These are phyloP conservation scores for Ochotona princeps DNA, from an alignment of 2,113 vertebrate species.

Conservation along the genomic window DNA sequence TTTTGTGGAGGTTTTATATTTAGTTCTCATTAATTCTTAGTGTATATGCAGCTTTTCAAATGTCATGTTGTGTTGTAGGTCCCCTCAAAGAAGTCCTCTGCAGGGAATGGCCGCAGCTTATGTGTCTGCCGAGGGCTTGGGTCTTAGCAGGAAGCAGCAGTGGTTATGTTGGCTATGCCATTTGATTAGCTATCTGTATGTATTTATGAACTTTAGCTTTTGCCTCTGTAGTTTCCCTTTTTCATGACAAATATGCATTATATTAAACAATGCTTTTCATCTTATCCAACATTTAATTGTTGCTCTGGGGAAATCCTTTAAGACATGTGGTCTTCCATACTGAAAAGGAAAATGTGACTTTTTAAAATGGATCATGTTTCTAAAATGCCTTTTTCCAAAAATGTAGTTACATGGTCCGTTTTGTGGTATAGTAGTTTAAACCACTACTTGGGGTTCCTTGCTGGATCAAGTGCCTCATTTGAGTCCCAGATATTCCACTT, in stretches of 20 bases:
- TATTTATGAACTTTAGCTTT: not conserved
- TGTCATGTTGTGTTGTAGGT: not conserved
- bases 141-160: not conserved
- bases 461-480: too few species aligned
- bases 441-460: too few species aligned
- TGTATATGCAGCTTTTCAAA: not conserved
- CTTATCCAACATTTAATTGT: not conserved
- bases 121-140: not conserved
- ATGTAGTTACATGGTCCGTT: too few species aligned
- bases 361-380: not conserved
- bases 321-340: not conserved
- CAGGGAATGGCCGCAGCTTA: not conserved
- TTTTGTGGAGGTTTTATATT: not conserved
- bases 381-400: not conserved
- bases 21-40: not conserved
- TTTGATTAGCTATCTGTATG: not conserved
- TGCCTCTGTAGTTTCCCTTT: not conserved
- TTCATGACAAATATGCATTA: not conserved
- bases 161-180: not conserved
- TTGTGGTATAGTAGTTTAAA: too few species aligned
- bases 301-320: not conserved
- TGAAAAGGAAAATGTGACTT: not conserved
- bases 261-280: not conserved
- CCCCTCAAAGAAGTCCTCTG: not conserved
- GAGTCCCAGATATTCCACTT: too few species aligned